Conservation (phyloP, 1,140 invertebrate species). For the Phortica variegata region DNA sequence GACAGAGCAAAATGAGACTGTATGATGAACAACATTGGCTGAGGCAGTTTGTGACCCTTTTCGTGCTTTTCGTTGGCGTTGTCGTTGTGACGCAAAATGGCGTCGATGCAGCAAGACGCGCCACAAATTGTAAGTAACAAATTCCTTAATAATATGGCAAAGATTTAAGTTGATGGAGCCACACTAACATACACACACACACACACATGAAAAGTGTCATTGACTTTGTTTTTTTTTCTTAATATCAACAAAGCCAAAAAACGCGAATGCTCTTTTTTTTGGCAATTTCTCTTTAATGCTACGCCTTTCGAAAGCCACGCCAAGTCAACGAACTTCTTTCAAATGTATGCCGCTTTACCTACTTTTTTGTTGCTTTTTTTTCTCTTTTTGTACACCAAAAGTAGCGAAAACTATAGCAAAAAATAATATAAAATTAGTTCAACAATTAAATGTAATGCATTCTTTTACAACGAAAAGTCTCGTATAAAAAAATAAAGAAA, state of each 20-base stretch:
- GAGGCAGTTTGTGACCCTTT: slow-evolving; percentile 5
- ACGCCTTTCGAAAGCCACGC: background rate
- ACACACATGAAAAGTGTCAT: too few relatives aligned
- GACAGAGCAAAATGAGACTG: slow-evolving; percentile 2
- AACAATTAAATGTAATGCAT: background rate
- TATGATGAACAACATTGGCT: slow-evolving; percentile 11
- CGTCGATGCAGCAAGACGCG: slow-evolving; percentile 4
- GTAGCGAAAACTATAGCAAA: background rate
- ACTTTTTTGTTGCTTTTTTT: background rate
- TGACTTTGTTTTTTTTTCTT: background rate
- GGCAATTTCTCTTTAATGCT: too few relatives aligned
- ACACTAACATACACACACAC: too few relatives aligned
- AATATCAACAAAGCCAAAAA: slow-evolving; percentile 1
- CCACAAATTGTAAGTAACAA: slow-evolving; percentile 12
- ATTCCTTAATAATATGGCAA: too few relatives aligned
- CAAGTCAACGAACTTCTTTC: background rate
- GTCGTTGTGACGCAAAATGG: background rate
- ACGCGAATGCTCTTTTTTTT: background rate
- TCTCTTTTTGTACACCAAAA: too few relatives aligned
- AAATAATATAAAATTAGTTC: background rate
- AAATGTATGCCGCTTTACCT: too few relatives aligned
- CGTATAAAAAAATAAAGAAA: too few relatives aligned
- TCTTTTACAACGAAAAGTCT: background rate
- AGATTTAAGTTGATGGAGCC: too few relatives aligned
- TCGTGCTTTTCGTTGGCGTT: slow-evolving; percentile 1